These are phyloP conservation scores for Dermolepida albohirtum DNA, from an alignment of 2,888 invertebrate species.

Conservation along the genomic window DNA sequence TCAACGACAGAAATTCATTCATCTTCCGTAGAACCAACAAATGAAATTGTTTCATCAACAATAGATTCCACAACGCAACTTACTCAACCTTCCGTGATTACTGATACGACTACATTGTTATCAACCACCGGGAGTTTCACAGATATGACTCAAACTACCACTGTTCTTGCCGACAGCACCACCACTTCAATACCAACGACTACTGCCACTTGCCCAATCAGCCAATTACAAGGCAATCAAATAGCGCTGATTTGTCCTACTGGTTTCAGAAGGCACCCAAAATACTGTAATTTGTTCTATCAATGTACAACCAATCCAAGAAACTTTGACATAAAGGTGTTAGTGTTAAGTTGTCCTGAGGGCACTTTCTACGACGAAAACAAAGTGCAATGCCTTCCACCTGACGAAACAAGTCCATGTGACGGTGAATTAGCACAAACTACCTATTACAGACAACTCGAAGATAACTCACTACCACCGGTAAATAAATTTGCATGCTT, in stretches of 20 bases:
- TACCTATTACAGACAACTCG: slow-evolving; percentile 69
- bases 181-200: slow-evolving; percentile 53
- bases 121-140: slow-evolving; percentile 24
- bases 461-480: slow-evolving; percentile 68
- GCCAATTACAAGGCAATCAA: slow-evolving; percentile 77
- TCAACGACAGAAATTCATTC: slow-evolving; percentile 37
- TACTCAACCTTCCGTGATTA: not conserved
- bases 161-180: slow-evolving; percentile 42
- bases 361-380: slow-evolving; percentile 81
- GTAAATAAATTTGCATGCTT: slow-evolving; percentile 65
- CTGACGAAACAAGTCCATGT: slow-evolving; percentile 71
- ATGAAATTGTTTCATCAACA: no score
- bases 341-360: slow-evolving; percentile 81
- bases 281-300: slow-evolving; percentile 85
- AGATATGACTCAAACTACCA: slow-evolving; percentile 40
- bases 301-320: slow-evolving; percentile 79
- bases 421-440: slow-evolving; percentile 69
- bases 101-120: slow-evolving; percentile 25
- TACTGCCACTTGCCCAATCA: slow-evolving; percentile 64
- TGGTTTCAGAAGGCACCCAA: slow-evolving; percentile 85
- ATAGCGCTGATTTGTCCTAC: slow-evolving; percentile 82
- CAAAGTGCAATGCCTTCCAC: slow-evolving; percentile 78
- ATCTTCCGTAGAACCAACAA: not conserved
- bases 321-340: slow-evolving; percentile 78
- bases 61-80: not conserved